Conservation (phyloP, 1,140 invertebrate genomes). For the Ceratina australensis region DNA sequence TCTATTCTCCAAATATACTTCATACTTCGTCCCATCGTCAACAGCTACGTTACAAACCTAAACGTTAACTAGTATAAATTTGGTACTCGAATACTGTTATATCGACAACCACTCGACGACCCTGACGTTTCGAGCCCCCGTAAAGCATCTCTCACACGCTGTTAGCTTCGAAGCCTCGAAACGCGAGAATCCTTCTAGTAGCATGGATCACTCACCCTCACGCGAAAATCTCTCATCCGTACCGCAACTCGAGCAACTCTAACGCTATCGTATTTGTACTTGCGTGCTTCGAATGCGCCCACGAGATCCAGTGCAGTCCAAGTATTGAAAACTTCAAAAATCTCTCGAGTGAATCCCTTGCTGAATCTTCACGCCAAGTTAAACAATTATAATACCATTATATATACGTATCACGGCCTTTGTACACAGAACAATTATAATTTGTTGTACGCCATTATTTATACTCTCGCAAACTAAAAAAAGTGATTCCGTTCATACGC, state of each 20-base stretch:
- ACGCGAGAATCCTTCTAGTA: neutral
- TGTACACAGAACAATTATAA: no score
- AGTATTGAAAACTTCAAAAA: constrained; percentile 12
- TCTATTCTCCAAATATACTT: neutral
- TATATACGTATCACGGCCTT: no score
- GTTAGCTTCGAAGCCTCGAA: neutral
- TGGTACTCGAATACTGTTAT: neutral
- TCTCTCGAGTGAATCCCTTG: no score
- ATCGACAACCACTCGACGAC: neutral
- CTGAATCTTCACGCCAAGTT: no score
- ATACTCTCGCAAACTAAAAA: no score
- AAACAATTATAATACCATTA: no score
- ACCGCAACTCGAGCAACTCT: neutral
- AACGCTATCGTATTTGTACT: neutral
- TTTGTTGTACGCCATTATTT: no score
- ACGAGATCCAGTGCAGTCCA: neutral
- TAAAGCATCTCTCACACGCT: neutral
- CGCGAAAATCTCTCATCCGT: neutral
- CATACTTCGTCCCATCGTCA: neutral
- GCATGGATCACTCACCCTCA: neutral
- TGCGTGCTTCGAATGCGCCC: neutral
- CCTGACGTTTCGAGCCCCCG: neutral
- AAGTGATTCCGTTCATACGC: no score
- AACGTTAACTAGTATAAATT: neutral
- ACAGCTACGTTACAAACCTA: neutral